phyloP scores from a whole-genome alignment of 1,140 invertebrate genomes.

The Adelges cooleyi region DNA sequence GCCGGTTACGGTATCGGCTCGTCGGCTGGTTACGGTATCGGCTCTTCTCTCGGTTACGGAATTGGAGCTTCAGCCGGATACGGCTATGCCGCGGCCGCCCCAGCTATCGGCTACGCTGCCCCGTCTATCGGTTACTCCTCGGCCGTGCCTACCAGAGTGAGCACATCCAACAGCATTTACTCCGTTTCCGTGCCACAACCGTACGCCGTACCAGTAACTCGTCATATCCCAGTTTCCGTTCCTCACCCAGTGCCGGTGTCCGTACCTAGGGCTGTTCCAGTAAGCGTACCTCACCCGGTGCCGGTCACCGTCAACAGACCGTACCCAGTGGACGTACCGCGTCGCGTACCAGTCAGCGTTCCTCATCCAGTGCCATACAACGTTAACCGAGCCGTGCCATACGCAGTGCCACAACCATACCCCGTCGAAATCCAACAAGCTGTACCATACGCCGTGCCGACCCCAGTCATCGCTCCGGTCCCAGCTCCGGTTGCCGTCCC shows the following conservation, averaged over 20 bases:
- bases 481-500: background rate
- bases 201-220: slow-evolving; percentile 47
- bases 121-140: background rate
- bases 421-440: slow-evolving; percentile 10
- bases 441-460: slow-evolving; percentile 11
- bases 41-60: background rate
- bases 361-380: slow-evolving; percentile 48
- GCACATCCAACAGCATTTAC: background rate
- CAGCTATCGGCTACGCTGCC: background rate
- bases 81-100: background rate
- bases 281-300: slow-evolving; percentile 57
- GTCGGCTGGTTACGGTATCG: background rate
- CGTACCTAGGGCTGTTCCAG: slow-evolving; percentile 58
- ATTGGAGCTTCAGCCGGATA: background rate
- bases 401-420: background rate
- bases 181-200: slow-evolving; percentile 19
- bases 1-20: background rate
- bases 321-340: slow-evolving; percentile 52
- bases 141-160: background rate
- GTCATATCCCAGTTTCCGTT: slow-evolving; percentile 56
- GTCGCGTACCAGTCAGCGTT: slow-evolving; percentile 57
- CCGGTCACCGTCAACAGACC: slow-evolving; percentile 58
- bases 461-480: background rate
- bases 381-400: background rate
- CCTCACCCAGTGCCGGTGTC: slow-evolving; percentile 57